Evolutionary conservation across 2,113 vertebrate genomes (phyloP), one percentile per base, ranked within the genome.

Genomic region (Furnarius figulus): DNA sequence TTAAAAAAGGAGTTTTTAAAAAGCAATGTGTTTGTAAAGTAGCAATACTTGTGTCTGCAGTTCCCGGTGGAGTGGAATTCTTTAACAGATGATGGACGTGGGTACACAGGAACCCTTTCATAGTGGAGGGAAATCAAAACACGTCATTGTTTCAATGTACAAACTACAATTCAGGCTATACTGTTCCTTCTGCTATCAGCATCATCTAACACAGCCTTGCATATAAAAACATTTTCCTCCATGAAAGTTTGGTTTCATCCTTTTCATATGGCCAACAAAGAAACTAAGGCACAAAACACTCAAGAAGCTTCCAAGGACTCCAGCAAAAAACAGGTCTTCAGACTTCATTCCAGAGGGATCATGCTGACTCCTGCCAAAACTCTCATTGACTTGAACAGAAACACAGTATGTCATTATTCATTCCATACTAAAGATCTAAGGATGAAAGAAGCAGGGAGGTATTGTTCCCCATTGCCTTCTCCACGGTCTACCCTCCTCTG

Each of bases 311-410:
- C 84, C 79, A 91, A 86, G 40, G 70, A 86, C 46, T 71, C 72
- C 71, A 83, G 62, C 11, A 8, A 89, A 76, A 52, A 67, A 58
- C 31, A 75, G 52, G 53, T 85, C 95, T 94, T 95, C 82, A 83
- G 61, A 37, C 30, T 93, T 85, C 87, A 24, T 61, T 79, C 46
- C 92, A 79, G 50, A 91, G 31, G 68, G 93, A 87, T 49, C 40
- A 31, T 4, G 62, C 39, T 73, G 49, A 18, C 23, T 94, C 55
- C 55, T 80, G 75, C n/a, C 79, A 93, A 88, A 88, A 71, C 30
- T 82, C 71, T 80, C 40, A 61, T 27, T 80, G 67, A 95, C 55
- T 95, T 85, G 50, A 93, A 56, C 10, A 62, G 81, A 96, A 93
- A 76, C 53, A 87, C 42, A 70, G n/a, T 10, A 65, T n/a, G 46